A percentile compares a stretch with the other conserved stretches of the same genome.
These are phyloP conservation scores for Morelia viridis DNA, from an alignment of 2,797 vertebrate genomes.

Conservation along the genomic window DNA sequence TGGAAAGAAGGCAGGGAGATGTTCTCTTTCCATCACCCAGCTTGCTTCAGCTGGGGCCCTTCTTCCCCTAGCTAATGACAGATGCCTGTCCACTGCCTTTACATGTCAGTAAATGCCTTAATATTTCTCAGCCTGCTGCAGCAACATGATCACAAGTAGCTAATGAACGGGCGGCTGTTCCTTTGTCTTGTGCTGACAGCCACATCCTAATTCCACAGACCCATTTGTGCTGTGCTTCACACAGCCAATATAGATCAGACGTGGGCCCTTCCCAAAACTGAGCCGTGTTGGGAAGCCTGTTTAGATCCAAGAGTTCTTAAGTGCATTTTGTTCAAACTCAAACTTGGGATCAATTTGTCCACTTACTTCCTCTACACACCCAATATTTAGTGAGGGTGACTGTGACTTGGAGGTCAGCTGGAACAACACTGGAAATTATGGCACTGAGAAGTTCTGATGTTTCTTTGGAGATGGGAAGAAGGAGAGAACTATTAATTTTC, in stretches of 20 bases:
- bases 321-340: background rate
- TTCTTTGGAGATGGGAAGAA: background rate
- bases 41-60: background rate
- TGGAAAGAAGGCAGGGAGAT: too few relatives aligned
- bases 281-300: background rate
- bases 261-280: background rate
- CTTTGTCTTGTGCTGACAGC: background rate
- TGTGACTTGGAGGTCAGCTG: background rate
- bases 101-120: slow-evolving; percentile 7
- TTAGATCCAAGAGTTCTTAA: background rate
- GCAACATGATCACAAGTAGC: slow-evolving; percentile 15
- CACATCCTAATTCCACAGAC: background rate
- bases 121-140: background rate
- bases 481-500: background rate
- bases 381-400: background rate
- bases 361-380: background rate
- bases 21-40: background rate
- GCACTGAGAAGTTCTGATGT: background rate
- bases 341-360: background rate
- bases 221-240: background rate
- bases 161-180: background rate
- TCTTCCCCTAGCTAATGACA: background rate
- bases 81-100: background rate
- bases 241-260: background rate
- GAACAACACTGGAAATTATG: background rate